These are phyloP conservation scores for Bostrychus sinensis DNA, from an alignment of 2,113 vertebrate genomes.

Conservation along the genomic window DNA sequence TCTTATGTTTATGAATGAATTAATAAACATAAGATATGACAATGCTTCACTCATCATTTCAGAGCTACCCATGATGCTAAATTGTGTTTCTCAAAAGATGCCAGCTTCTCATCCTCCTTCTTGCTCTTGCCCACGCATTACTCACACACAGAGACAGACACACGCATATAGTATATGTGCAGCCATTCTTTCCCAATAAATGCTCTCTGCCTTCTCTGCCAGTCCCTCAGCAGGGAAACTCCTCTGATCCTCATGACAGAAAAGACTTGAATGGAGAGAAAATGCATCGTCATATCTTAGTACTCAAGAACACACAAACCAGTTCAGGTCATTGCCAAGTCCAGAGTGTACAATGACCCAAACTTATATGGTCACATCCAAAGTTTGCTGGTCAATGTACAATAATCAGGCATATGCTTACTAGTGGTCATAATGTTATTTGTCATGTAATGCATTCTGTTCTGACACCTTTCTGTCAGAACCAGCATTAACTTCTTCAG, in stretches of 20 bases:
- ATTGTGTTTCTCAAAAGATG: constrained; percentile 36
- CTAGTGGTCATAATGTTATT: no score
- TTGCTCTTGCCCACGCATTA: constrained; percentile 16
- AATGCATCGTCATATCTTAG: background rate
- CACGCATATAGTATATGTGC: constrained; percentile 11
- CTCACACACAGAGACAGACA: constrained; percentile 39
- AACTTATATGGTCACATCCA: no score
- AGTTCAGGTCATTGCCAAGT: no score
- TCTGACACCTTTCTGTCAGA: no score
- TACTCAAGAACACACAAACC: background rate
- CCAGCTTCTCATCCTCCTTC: constrained; percentile 56
- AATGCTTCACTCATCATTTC: constrained; percentile 24
- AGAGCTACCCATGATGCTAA: constrained; percentile 38
- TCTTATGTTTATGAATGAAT: no score
- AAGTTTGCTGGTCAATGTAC: no score
- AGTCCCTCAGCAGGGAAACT: constrained; percentile 43
- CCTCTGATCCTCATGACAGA: constrained; percentile 24
- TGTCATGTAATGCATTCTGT: no score
- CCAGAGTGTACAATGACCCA: no score
- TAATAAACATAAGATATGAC: constrained; percentile 24
- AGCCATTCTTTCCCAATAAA: constrained; percentile 46
- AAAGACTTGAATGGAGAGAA: background rate
- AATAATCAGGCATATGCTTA: no score
- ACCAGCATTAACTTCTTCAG: no score
- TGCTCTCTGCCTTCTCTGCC: constrained; percentile 39